Conservation (phyloP, 2,113 vertebrate species). For the Hydrochoerus hydrochaeris region DNA sequence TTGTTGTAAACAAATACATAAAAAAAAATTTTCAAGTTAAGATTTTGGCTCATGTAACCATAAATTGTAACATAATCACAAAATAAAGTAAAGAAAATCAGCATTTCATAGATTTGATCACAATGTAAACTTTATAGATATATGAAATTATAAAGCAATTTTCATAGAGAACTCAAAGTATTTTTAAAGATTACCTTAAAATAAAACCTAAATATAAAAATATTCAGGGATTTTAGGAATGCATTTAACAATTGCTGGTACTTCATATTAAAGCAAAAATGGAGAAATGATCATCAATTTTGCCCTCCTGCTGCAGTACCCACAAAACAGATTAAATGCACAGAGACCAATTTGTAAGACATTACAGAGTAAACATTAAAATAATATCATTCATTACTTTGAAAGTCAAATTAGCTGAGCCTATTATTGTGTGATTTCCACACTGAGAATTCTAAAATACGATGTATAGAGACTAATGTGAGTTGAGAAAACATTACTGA, state of each 20-base stretch:
- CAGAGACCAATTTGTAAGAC: not conserved
- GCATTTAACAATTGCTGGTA: not conserved
- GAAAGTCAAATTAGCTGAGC: not conserved
- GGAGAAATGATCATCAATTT: not conserved
- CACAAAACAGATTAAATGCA: not conserved
- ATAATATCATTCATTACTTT: not conserved
- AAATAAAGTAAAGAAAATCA: not conserved
- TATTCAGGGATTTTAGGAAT: not conserved
- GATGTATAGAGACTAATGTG: not conserved
- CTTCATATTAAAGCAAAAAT: not conserved
- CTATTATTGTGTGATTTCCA: not conserved
- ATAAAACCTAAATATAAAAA: not conserved
- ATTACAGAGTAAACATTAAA: not conserved
- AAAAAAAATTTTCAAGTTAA: not conserved
- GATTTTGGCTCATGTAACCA: not conserved
- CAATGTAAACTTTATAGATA: not conserved
- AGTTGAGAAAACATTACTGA: not conserved
- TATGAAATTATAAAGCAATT: not conserved
- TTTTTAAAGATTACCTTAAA: not conserved
- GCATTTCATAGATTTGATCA: not conserved
- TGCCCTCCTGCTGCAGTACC: not conserved
- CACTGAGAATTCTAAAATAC: not conserved
- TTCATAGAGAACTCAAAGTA: not conserved
- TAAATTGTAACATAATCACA: not conserved
- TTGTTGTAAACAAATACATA: not conserved